Evolutionary conservation across 2,113 vertebrate species (phyloP).

Genomic region (Plecturocebus donacophilus): DNA sequence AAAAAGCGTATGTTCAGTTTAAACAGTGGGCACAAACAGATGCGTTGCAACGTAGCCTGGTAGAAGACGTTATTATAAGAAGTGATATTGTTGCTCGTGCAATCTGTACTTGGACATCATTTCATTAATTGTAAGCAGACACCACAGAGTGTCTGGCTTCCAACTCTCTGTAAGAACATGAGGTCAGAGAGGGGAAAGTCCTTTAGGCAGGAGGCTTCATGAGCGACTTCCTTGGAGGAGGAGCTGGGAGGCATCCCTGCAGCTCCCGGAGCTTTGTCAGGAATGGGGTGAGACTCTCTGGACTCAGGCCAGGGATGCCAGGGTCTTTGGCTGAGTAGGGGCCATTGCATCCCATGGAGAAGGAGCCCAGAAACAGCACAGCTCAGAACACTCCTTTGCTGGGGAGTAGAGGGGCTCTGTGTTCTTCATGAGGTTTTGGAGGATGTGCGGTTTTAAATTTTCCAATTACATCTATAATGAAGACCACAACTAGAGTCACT

Average conservation of each 20-base stretch:
- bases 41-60: conserved; percentile 16
- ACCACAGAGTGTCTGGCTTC: neutral
- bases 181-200: neutral
- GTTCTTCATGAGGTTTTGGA: neutral
- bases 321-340: neutral
- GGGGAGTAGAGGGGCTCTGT: fast-evolving
- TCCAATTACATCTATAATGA: neutral
- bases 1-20: conserved; percentile 57
- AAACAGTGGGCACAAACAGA: conserved; percentile 66
- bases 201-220: fast-evolving
- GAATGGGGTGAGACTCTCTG: fast-evolving
- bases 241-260: fast-evolving
- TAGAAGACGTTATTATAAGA: conserved; percentile 63
- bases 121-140: conserved; percentile 64
- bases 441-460: fast-evolving
- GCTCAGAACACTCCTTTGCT: no score
- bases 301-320: neutral
- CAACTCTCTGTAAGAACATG: fast-evolving
- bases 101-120: neutral
- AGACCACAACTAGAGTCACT: fast-evolving
- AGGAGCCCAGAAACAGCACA: fast-evolving
- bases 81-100: neutral
- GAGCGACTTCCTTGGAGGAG: neutral
- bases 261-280: no score
- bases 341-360: fast-evolving